Base-by-base conservation (phyloP, 2,113 vertebrate genomes). In the Machaerirhynchus nigripectus region DNA sequence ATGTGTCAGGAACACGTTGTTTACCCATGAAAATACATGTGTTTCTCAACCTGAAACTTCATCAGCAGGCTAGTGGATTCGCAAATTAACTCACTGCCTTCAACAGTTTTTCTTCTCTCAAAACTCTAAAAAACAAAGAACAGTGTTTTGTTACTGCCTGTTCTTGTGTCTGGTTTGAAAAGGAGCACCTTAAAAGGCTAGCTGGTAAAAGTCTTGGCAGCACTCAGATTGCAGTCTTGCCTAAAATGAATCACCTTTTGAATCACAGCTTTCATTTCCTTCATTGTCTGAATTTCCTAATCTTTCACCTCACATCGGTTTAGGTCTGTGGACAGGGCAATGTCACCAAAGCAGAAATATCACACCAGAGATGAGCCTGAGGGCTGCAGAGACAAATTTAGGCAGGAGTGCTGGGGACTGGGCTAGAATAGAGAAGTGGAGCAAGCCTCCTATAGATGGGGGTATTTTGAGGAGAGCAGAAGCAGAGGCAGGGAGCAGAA, bases 191-290 rank as follows among this genome's bases (percentile, higher is more conserved):
- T 53, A 60, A 64, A 92, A 60, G 35, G 49, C 14, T 16, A 71
- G 67, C 13, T 70, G 44, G 13, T 87, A 56, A 56, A 31, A 74
- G 31, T 35, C 64, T 61, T 65, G 33, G 49, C 60, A 94, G 50
- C 56, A 40, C 8, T 28, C 40, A 39, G n/a, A 50, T 71, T 87
- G 56, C 60, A 56, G 49, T 52, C 57, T 90, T 83, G 61, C 24
- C 59, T 77, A 55, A 86, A 90, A 30, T 23, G 15, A 70, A 55
- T 74, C n/a, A 47, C 53, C 65, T 88, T 49, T 82, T 90, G 75
- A 90, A 69, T 88, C 46, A 77, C 42, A 76, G 35, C 70, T 96
- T 95, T 95, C 88, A 83, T 75, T 95, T 96, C 92, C 89, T 84
- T 73, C 55, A 21, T 53, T 76, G 47, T 21, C 33, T 13, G 19